phyloP scores from a whole-genome alignment of 2,113 vertebrate species.

The Calypte anna region DNA sequence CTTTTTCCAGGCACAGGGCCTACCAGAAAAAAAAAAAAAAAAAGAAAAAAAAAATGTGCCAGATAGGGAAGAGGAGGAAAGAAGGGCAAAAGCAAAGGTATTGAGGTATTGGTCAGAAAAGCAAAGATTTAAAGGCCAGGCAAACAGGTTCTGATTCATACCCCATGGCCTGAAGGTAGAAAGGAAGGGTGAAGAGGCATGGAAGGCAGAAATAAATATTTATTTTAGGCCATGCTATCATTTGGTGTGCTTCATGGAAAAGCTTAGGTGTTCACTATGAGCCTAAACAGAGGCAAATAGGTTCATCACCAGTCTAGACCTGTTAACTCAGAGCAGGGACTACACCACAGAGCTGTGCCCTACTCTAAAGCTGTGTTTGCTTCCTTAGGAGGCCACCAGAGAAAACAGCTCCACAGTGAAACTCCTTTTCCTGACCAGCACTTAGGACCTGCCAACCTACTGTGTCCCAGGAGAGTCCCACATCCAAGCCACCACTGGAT shows the following conservation, averaged over 20 bases:
- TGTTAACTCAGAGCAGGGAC: background rate
- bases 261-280: background rate
- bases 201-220: slow-evolving; percentile 42
- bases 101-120: slow-evolving; percentile 42
- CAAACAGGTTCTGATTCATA: slow-evolving; percentile 57
- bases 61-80: background rate
- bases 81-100: background rate
- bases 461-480: background rate
- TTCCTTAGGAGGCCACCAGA: background rate
- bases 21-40: background rate
- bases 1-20: slow-evolving; percentile 44
- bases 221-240: slow-evolving; percentile 16
- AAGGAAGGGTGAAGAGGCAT: background rate
- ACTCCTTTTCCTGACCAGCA: background rate
- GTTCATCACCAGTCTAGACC: slow-evolving; percentile 47
- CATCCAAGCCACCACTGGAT: background rate
- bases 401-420: background rate
- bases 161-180: background rate
- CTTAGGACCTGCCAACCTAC: background rate
- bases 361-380: background rate
- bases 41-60: background rate
- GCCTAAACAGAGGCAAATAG: slow-evolving; percentile 32
- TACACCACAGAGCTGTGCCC: background rate
- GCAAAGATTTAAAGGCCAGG: slow-evolving; percentile 48
- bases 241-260: slow-evolving; percentile 11